A percentile compares a stretch with the other conserved stretches of the same genome.
Evolutionary conservation across 2,888 invertebrate genomes (phyloP).

Genomic region (Dicranocentrus wangi): DNA sequence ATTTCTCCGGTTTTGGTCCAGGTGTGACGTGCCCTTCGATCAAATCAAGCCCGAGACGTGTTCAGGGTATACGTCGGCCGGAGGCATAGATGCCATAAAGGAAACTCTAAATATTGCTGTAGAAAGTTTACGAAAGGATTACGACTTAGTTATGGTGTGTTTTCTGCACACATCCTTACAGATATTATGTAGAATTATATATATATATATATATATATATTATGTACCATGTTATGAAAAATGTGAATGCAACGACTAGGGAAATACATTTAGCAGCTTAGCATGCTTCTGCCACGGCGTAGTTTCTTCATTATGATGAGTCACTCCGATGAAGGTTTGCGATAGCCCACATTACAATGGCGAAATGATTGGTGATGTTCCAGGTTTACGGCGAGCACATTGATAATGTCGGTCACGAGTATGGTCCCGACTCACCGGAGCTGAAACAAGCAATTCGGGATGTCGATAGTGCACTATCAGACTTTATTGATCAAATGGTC

Average conservation of each 20-base stretch:
- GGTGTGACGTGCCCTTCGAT: constrained; percentile 73
- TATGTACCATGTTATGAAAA: background rate
- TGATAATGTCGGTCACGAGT: constrained; percentile 74
- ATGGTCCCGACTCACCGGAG: constrained; percentile 74
- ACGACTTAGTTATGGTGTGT: constrained; percentile 73
- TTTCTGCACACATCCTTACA: background rate
- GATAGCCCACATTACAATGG: too few species aligned
- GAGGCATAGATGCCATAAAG: constrained; percentile 68
- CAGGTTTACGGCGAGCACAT: constrained; percentile 74
- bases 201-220: too few species aligned
- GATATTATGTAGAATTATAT: too few species aligned
- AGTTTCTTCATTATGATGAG: background rate
- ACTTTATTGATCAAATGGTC: constrained; percentile 73
- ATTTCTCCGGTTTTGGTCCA: constrained; percentile 71
- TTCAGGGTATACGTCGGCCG: constrained; percentile 66
- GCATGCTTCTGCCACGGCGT: background rate
- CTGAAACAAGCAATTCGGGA: constrained; percentile 73
- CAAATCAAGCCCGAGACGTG: constrained; percentile 72
- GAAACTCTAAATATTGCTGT: constrained; percentile 72
- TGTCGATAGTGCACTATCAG: constrained; percentile 73
- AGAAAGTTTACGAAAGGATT: constrained; percentile 71
- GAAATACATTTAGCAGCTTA: too few species aligned
- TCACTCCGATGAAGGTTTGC: too few species aligned
- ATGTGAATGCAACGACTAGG: background rate
- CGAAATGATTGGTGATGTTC: background rate